Percentiles rank a stretch among this genome's conserved stretches.
Conservation (phyloP, 2,797 vertebrate species). For the Protonibea diacanthus region DNA sequence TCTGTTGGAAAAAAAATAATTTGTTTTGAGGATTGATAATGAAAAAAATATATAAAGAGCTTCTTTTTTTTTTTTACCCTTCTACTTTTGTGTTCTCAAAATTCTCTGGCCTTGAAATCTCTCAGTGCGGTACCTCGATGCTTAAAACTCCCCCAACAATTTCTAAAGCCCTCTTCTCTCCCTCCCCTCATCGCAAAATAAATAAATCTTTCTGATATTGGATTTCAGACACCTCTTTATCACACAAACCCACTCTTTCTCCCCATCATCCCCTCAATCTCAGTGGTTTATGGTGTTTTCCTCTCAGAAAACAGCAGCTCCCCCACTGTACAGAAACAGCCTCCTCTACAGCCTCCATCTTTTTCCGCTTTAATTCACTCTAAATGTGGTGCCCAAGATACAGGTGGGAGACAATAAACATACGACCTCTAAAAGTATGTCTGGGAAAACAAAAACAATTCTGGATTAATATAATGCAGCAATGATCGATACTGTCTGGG, state of each 20-base stretch:
- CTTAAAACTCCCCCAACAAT: conserved; percentile 74
- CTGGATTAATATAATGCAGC: background rate
- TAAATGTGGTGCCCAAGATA: conserved; percentile 22
- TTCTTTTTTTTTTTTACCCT: conserved; percentile 50
- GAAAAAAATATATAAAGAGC: conserved; percentile 70
- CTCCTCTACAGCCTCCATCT: background rate
- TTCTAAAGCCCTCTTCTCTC: conserved; percentile 55
- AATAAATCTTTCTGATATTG: conserved; percentile 87
- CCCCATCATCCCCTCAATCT: conserved; percentile 58
- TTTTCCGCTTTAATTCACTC: conserved; percentile 20
- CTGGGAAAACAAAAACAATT: background rate
- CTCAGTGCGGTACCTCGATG: conserved; percentile 63
- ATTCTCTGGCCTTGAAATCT: conserved; percentile 81
- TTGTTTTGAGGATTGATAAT: conserved; percentile 86
- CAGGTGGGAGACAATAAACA: background rate
- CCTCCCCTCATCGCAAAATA: conserved; percentile 73
- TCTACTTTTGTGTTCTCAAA: conserved; percentile 74
- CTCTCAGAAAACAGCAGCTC: conserved; percentile 46
- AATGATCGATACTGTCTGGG: conserved; percentile 10
- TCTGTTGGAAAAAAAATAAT: conserved; percentile 63
- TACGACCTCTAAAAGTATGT: background rate
- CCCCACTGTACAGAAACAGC: conserved; percentile 14
- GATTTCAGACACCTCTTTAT: conserved; percentile 83
- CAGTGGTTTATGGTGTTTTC: conserved; percentile 54
- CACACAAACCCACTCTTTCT: conserved; percentile 53